Evolutionary conservation across 2,113 vertebrate genomes (phyloP), one percentile per base, ranked within the genome.

Genomic region (Hydropotes inermis): DNA sequence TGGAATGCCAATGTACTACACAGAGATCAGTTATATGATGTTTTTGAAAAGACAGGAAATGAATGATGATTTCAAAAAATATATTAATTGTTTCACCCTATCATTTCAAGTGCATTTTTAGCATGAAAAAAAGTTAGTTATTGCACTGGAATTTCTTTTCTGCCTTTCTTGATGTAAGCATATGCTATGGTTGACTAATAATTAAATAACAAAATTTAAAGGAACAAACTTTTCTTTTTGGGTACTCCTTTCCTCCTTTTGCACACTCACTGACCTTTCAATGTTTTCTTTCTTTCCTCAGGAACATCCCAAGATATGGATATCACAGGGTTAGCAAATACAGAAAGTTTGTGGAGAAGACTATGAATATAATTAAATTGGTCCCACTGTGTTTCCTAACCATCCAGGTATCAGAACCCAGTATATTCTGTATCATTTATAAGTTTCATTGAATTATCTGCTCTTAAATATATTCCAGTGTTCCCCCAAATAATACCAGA

Each of bases 141-240:
- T 21, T 25, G 7, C 28, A 79, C 33, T 87, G 23, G 14, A 36
- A 55, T 52, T 87, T 84, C 33, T 7, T 43, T 87, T 67, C 55
- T 5, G 2, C 30, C 21, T n/a, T 47, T 64, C 3, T 87, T 58
- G 23, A 19, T 27, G 3, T 6, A 55, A 50, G 39, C 57, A 16
- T 81, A 6, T 88, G 36, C 47, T 87, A 4, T 47, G 33, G 33
- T 90, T 83, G 16, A 76, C 45, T 64, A 87, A 30, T 76, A 2
- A 45, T 89, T 79, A 78, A 78, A 79, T 76, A n/a, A 30, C 27
- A 70, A 94, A 76, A 52, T 64, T 58, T 57, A 33, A 83, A 91
- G 33, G 2, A 84, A 30, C 4, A 19, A 36, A 9, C 7, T 30
- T n/a, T 25, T n/a, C 15, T 67, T 79, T 54, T 47, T 45, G 30